Conservation (phyloP, 2,113 vertebrate genomes). For the Paralichthys olivaceus region DNA sequence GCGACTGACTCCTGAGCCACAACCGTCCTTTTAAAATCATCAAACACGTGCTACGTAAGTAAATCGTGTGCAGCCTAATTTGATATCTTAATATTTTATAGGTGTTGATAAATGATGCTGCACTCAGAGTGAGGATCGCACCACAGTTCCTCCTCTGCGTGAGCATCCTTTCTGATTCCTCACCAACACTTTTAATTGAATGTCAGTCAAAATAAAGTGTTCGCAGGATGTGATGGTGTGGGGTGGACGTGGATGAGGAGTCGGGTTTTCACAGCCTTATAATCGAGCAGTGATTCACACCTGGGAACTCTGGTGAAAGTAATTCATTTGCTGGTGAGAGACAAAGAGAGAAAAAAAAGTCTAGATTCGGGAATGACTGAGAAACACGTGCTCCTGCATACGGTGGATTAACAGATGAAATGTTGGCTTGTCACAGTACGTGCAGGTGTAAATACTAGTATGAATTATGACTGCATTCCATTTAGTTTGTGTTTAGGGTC, state of each 20-base stretch:
- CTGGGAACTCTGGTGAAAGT: constrained; percentile 50
- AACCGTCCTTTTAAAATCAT: not conserved
- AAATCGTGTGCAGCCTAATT: not conserved
- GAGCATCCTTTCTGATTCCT: constrained; percentile 20
- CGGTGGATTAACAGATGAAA: not conserved
- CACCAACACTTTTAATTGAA: constrained; percentile 54
- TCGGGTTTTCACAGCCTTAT: constrained; percentile 35
- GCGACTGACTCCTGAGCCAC: not conserved
- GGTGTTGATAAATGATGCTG: not conserved
- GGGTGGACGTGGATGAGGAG: not conserved
- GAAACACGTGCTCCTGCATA: not conserved
- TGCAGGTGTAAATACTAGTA: not conserved
- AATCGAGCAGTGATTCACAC: constrained; percentile 39
- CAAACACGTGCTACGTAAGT: not conserved
- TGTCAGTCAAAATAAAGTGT: constrained; percentile 49
- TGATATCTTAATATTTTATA: not conserved
- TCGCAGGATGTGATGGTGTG: not conserved
- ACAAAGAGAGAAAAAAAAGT: not conserved
- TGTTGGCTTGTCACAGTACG: not conserved
- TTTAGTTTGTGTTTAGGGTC: not conserved
- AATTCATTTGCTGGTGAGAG: constrained; percentile 30
- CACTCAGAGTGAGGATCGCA: not conserved
- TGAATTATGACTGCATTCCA: not conserved
- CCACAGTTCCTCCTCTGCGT: not conserved
- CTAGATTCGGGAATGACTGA: not conserved